These are phyloP conservation scores for Iselma pallidipennis DNA, from an alignment of 2,888 invertebrate genomes.

Conservation along the genomic window DNA sequence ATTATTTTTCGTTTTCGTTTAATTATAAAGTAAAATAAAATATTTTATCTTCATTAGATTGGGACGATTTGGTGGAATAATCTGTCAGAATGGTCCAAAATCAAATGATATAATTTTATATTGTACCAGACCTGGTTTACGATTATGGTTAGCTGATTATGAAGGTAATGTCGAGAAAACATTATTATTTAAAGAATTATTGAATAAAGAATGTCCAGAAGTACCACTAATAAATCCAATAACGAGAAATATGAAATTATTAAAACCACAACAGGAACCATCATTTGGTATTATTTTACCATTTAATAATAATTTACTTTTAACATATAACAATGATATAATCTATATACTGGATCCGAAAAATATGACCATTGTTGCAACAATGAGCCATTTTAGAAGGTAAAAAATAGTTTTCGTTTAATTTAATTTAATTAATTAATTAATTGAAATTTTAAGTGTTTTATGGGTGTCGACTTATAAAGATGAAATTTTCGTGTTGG, in stretches of 20 bases:
- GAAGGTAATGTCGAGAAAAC: conserved; percentile 82
- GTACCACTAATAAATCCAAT: conserved; percentile 76
- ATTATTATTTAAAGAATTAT: conserved; percentile 71
- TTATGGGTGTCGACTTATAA: conserved; percentile 65
- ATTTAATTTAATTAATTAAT: not conserved
- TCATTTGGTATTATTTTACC: conserved; percentile 68
- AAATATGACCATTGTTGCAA: conserved; percentile 67
- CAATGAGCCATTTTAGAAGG: conserved; percentile 66
- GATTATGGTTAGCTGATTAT: conserved; percentile 81
- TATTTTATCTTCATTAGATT: conserved; percentile 50
- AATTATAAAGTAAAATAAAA: not conserved
- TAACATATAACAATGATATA: conserved; percentile 72
- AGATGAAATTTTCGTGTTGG: conserved; percentile 82
- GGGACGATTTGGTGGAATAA: conserved; percentile 68
- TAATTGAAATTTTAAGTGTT: conserved; percentile 54
- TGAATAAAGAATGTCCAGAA: conserved; percentile 58
- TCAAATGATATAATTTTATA: conserved; percentile 63
- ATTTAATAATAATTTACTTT: conserved; percentile 72
- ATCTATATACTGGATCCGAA: conserved; percentile 78
- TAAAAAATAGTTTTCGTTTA: conserved; percentile 42
- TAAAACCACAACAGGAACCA: conserved; percentile 58
- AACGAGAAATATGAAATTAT: conserved; percentile 50
- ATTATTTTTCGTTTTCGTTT: conserved; percentile 32
- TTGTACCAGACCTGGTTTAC: conserved; percentile 79
- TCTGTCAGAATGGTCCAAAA: conserved; percentile 60